Evolutionary conservation across 92 coral and sea anemone genomes (phyloP), one percentile per base, ranked within the genome.

Genomic region (Galaxea fascicularis): DNA sequence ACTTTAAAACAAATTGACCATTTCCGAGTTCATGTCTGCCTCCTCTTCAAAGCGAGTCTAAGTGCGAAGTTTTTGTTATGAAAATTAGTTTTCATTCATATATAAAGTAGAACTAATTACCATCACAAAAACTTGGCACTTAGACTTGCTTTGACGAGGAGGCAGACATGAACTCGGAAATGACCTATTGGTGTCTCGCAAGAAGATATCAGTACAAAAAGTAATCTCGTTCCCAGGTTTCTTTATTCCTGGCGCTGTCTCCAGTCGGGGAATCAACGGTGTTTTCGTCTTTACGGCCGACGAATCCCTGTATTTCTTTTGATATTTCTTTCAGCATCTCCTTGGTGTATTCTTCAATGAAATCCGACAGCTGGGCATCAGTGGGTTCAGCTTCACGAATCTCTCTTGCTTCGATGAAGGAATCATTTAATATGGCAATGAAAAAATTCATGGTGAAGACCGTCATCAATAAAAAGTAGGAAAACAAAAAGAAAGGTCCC

Each of bases 401-500:
- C 18, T 94, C 87, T 14, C 86, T 87, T 14, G 91, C 86, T 10
- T 94, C 98, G 4, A 87, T 89, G 85, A 95, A 94, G 24, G 98
- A 90, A 47, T 96, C 98, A 71, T 92, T 94, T 15, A 96, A 63
- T 74, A 96, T 96, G 27, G 98, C 89, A 44, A 96, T 80, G 76
- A 96, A 96, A 62, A 96, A 90, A 82, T 96, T 96, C 78, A 96
- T 88, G 76, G 94, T 57, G 67, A 96, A 79, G 65, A 96, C 51
- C 0, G 93, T 85, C 82, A 92, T 94, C 5, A 86, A 46, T 81
- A 90, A 59, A 27, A 91, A 88, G 78, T 90, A 96, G 20, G 88
- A 14, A 56, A 96, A 93, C 44, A 94, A 57, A 82, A 94, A 96
- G 80, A 96, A 59, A 0, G 98, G 98, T 2, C 98, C 98, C n/a